These are phyloP conservation scores for Cirrhinus mrigala DNA, from an alignment of 2,797 vertebrate genomes.

Conservation along the genomic window DNA sequence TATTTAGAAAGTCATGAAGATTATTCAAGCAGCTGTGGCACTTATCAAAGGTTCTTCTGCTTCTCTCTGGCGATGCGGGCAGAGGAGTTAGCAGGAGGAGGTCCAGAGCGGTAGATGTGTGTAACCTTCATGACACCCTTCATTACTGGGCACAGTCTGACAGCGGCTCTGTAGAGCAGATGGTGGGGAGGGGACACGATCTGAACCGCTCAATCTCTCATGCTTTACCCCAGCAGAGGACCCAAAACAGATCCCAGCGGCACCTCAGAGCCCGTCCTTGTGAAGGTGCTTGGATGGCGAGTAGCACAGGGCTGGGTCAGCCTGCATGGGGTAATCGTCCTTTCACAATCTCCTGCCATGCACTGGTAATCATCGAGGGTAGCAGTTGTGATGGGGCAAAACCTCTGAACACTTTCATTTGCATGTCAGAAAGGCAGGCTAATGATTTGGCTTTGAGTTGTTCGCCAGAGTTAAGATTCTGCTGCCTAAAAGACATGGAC, in stretches of 20 bases:
- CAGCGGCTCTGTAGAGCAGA: slow-evolving; percentile 78
- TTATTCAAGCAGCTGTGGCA: not conserved
- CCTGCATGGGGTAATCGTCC: slow-evolving; percentile 54
- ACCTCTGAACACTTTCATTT: not conserved
- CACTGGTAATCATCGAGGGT: slow-evolving; percentile 58
- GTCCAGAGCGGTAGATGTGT: slow-evolving; percentile 69
- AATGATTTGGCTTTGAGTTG: not conserved
- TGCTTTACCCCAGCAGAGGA: slow-evolving; percentile 70
- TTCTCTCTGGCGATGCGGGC: not conserved
- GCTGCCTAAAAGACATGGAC: not conserved
- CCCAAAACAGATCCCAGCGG: slow-evolving; percentile 62
- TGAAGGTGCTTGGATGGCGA: slow-evolving; percentile 77
- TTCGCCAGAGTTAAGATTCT: not conserved
- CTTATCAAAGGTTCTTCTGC: slow-evolving; percentile 6
- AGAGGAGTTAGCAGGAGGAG: slow-evolving; percentile 63
- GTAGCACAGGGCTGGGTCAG: slow-evolving; percentile 63
- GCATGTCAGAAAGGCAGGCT: not conserved
- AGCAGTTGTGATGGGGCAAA: not conserved
- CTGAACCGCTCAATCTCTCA: slow-evolving; percentile 19
- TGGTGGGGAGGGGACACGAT: slow-evolving; percentile 77
- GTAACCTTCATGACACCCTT: slow-evolving; percentile 86
- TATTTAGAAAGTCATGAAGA: not conserved
- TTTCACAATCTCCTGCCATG: slow-evolving; percentile 30
- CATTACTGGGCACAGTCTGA: slow-evolving; percentile 80
- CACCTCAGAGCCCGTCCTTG: slow-evolving; percentile 69